Percentiles rank a stretch among this genome's conserved stretches.
Conservation (phyloP, 1,140 invertebrate species). For the Dermatophagoides farinae region DNA sequence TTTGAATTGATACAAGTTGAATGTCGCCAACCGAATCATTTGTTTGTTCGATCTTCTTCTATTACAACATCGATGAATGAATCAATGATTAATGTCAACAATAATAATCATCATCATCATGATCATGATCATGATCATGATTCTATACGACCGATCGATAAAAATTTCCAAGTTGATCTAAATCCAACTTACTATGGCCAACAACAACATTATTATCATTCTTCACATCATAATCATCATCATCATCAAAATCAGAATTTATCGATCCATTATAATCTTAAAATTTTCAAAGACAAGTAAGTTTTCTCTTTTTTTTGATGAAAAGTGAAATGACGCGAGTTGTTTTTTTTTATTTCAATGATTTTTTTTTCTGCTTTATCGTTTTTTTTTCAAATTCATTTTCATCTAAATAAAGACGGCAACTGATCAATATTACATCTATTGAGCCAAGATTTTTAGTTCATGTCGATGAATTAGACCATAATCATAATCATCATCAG, state of each 20-base stretch:
- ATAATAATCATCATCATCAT: no score
- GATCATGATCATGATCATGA: no score
- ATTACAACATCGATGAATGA: no score
- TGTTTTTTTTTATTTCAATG: neutral
- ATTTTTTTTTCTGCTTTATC: neutral
- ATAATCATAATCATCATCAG: neutral
- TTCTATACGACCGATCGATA: no score
- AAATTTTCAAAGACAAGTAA: slow-evolving; percentile 3
- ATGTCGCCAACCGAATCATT: neutral
- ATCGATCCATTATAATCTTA: neutral
- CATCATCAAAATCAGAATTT: neutral
- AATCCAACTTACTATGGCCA: neutral
- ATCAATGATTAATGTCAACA: no score
- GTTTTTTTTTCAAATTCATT: neutral
- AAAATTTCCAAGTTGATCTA: neutral
- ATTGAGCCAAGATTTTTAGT: slow-evolving; percentile 5
- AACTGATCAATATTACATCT: slow-evolving; percentile 8
- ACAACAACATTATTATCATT: neutral
- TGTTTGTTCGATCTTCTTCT: no score
- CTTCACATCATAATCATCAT: neutral
- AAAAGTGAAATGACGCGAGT: neutral
- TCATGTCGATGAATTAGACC: neutral
- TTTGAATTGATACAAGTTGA: neutral
- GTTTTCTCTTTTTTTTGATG: neutral
- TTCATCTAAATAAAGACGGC: neutral